Conservation (phyloP, 2,888 invertebrate genomes). For the Drosophila nr. fundita region DNA sequence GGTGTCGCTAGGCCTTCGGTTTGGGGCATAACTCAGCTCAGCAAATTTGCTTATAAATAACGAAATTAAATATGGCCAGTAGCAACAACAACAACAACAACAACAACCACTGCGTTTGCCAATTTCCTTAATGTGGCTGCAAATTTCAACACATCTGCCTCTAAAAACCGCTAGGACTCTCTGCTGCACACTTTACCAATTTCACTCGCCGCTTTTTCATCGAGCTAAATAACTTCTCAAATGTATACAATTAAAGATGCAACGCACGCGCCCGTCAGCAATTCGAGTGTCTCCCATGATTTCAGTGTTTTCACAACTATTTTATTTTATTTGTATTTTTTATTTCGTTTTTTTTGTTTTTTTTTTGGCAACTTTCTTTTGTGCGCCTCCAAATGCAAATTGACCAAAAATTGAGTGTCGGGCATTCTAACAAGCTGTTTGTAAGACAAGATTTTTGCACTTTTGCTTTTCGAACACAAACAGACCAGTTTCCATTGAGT, state of each 20-base stretch:
- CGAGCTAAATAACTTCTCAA: conserved; percentile 58
- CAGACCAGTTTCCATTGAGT: conserved; percentile 1
- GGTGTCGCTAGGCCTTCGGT: conserved; percentile 69
- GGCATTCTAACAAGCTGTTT: conserved; percentile 63
- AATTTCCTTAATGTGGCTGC: conserved; percentile 61
- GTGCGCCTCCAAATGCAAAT: conserved; percentile 72
- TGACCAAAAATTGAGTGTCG: conserved; percentile 48
- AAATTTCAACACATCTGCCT: conserved; percentile 72
- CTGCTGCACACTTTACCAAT: conserved; percentile 33
- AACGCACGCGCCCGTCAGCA: conserved; percentile 69
- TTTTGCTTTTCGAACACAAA: conserved; percentile 64
- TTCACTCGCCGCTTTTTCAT: conserved; percentile 26
- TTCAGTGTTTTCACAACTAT: conserved; percentile 39
- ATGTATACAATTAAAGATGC: conserved; percentile 77
- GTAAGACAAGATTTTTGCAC: conserved; percentile 47
- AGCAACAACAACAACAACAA: conserved; percentile 45
- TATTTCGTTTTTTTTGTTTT: conserved; percentile 13
- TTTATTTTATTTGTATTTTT: conserved; percentile 13
- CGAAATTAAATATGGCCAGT: conserved; percentile 79
- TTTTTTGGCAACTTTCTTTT: conserved; percentile 71
- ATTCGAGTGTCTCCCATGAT: conserved; percentile 49
- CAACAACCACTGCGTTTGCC: conserved; percentile 33
- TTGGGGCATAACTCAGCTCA: conserved; percentile 67
- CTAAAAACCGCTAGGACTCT: conserved; percentile 32
- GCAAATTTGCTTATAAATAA: conserved; percentile 80